A percentile compares a stretch with the other conserved stretches of the same genome.
phyloP scores from a whole-genome alignment of 1,140 invertebrate species.

The Musca domestica region DNA sequence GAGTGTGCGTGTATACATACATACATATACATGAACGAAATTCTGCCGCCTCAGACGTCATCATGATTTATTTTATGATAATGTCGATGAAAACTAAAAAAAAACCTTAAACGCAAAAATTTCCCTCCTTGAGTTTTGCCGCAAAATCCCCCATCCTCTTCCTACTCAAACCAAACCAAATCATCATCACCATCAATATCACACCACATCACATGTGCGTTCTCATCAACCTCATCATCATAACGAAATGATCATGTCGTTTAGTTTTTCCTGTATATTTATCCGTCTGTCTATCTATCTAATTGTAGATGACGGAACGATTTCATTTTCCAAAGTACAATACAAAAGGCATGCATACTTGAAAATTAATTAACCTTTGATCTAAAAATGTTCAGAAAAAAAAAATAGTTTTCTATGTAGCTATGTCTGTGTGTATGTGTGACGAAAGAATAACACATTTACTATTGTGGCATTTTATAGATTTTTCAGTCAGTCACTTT shows the following conservation, averaged over 20 bases:
- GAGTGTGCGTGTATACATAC: neutral
- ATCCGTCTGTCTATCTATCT: too few relatives aligned
- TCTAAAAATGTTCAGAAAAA: constrained; percentile 9
- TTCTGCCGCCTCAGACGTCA: neutral
- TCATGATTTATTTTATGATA: neutral
- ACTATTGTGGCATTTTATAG: too few relatives aligned
- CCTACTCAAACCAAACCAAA: too few relatives aligned
- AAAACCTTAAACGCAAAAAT: neutral
- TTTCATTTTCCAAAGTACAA: too few relatives aligned
- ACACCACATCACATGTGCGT: neutral
- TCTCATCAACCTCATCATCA: too few relatives aligned
- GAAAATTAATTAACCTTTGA: constrained; percentile 21
- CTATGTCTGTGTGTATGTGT: neutral
- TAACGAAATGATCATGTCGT: too few relatives aligned
- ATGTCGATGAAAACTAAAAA: neutral
- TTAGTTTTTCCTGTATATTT: too few relatives aligned
- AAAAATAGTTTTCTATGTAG: neutral
- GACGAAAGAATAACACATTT: too few relatives aligned
- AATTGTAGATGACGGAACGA: too few relatives aligned
- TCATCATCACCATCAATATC: neutral
- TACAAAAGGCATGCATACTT: neutral
- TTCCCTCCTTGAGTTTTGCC: neutral
- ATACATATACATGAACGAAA: neutral
- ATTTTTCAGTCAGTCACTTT: too few relatives aligned
- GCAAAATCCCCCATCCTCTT: too few relatives aligned